Percentiles rank a stretch among this genome's conserved stretches.
phyloP scores from a whole-genome alignment of 1,140 invertebrate genomes.

The Drosophila eugracilis region DNA sequence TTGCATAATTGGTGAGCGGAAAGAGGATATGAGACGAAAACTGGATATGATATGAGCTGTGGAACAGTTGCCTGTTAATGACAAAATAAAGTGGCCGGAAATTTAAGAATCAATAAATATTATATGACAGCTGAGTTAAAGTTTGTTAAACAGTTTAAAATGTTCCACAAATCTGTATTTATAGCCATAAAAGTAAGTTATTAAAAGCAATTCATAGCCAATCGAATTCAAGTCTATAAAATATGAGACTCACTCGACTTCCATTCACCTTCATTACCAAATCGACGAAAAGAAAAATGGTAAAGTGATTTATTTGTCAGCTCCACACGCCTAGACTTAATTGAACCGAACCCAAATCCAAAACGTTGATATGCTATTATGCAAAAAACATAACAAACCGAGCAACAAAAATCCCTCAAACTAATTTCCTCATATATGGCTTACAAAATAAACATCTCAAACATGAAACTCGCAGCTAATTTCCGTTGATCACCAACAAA shows the following conservation, averaged over 20 bases:
- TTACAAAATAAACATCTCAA: slow-evolving; percentile 40
- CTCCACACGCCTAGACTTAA: slow-evolving; percentile 8
- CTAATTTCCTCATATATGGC: slow-evolving; percentile 66
- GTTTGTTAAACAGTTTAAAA: no score
- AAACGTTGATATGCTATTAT: slow-evolving; percentile 36
- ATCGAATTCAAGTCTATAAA: not conserved
- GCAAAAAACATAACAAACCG: slow-evolving; percentile 44
- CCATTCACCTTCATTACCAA: slow-evolving; percentile 8
- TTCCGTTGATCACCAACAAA: slow-evolving; percentile 61
- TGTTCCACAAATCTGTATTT: no score
- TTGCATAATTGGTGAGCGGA: slow-evolving; percentile 41
- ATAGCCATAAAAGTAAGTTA: not conserved
- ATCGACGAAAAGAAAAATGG: not conserved
- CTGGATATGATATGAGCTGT: slow-evolving; percentile 2
- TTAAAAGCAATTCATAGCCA: not conserved
- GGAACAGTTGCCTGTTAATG: not conserved
- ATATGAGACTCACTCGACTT: slow-evolving; percentile 1
- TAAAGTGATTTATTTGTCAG: slow-evolving; percentile 10
- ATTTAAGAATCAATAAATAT: not conserved
- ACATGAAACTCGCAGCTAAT: slow-evolving; percentile 53
- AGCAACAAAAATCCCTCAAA: slow-evolving; percentile 21
- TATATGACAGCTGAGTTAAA: no score
- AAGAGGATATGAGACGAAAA: slow-evolving; percentile 1
- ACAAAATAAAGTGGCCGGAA: not conserved
- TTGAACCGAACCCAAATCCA: slow-evolving; percentile 4